These are phyloP conservation scores for Parambassis ranga DNA, from an alignment of 2,797 vertebrate genomes.

Conservation along the genomic window DNA sequence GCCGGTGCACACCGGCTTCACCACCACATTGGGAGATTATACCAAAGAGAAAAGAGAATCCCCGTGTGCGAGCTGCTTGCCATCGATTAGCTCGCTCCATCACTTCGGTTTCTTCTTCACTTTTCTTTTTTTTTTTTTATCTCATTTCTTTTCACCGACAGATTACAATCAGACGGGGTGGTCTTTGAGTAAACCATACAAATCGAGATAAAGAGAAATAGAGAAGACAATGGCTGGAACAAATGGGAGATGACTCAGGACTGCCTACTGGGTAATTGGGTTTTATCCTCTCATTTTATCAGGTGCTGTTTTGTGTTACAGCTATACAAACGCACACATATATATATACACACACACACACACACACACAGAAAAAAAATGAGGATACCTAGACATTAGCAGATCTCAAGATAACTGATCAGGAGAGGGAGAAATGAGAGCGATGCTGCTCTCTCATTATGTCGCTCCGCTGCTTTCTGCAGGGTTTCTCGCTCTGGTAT, in stretches of 20 bases:
- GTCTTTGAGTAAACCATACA: slow-evolving; percentile 73
- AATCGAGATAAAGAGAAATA: slow-evolving; percentile 60
- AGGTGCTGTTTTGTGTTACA: slow-evolving; percentile 68
- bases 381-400: slow-evolving; percentile 49
- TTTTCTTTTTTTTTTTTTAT: slow-evolving; percentile 31
- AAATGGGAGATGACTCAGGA: slow-evolving; percentile 66
- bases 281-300: slow-evolving; percentile 71
- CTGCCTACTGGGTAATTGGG: slow-evolving; percentile 69
- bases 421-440: slow-evolving; percentile 24
- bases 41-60: slow-evolving; percentile 50
- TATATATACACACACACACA: slow-evolving; percentile 24
- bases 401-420: slow-evolving; percentile 44
- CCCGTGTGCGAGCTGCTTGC: slow-evolving; percentile 36
- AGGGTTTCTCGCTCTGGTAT: slow-evolving; percentile 4
- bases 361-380: slow-evolving; percentile 9
- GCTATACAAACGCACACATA: slow-evolving; percentile 40
- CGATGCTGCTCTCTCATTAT: slow-evolving; percentile 26
- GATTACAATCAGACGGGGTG: slow-evolving; percentile 63
- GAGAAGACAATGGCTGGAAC: slow-evolving; percentile 60
- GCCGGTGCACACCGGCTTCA: slow-evolving; percentile 52
- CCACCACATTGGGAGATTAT: slow-evolving; percentile 61
- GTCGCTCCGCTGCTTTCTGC: slow-evolving; percentile 4
- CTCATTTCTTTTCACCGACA: slow-evolving; percentile 65
- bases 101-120: slow-evolving; percentile 58
- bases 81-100: slow-evolving; percentile 73